Base-by-base conservation (phyloP, 2,113 vertebrate genomes). In the Atrichornis clamosus region DNA sequence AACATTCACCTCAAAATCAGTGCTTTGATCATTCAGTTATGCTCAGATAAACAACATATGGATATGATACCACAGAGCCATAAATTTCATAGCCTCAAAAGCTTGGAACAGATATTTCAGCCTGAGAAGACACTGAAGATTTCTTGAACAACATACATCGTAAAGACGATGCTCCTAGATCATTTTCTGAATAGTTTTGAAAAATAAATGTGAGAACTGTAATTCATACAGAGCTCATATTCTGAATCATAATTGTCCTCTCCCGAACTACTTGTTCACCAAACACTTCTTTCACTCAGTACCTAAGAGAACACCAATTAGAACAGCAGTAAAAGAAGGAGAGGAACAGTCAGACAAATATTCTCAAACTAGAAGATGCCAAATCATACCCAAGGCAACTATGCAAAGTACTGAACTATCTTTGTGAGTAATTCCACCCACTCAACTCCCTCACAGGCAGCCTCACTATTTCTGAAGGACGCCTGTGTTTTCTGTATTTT, bases 381-480 rank as follows among this genome's bases (percentile, higher is more conserved):
- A 46, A 76, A 76, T 52, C 64, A 65, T 55, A 80, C 33, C 32
- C 41, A 70, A 93, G 53, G 58, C 70, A 90, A 72, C 65, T 37
- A 27, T 50, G 52, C n/a, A 60, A 85, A 32, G 37, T 69, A 76
- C 37, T 80, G n/a, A 87, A 53, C 7, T 35, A 32, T 41, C 50
- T 52, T 44, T 67, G 58, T 87, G 88, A 93, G 67, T 93, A 92
- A 92, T 86, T 86, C 80, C 41, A 84, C 68, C 64, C 80, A 78
- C 73, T 75, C 58, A 81, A 50, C 56, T 89, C 56, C 47, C 75
- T 59, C 35, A 63, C 15, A 55, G 24, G 22, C 64, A 63, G 33
- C 10, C 39, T 84, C 63, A 30, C 27, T 56, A 6, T 47, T 77
- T 87, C 64, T 68, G 47, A 63, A 58, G 60, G 42, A 63, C 78